Conservation (phyloP, 2,888 invertebrate species). For the Pteria penguin region DNA sequence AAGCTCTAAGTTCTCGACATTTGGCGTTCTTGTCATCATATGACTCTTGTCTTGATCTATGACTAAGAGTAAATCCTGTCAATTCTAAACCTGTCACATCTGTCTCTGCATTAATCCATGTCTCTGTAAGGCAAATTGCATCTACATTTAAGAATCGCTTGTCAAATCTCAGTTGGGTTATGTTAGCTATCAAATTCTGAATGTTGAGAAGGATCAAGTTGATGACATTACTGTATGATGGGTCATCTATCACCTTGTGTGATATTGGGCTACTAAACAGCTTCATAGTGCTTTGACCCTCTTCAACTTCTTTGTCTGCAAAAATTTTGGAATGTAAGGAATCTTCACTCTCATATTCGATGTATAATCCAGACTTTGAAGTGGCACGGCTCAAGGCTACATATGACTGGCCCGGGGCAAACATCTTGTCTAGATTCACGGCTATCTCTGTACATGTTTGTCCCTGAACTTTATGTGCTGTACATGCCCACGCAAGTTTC, state of each 20-base stretch:
- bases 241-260: too few species aligned
- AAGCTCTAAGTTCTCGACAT: neutral
- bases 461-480: too few species aligned
- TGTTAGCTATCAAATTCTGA: too few species aligned
- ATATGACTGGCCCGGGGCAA: too few species aligned
- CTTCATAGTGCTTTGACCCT: neutral
- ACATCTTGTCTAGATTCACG: neutral
- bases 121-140: neutral
- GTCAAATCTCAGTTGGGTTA: neutral
- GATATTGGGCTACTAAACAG: too few species aligned
- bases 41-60: neutral
- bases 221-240: too few species aligned
- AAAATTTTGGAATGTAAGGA: neutral
- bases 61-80: neutral
- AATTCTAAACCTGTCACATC: neutral
- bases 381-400: constrained; percentile 2
- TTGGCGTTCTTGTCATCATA: neutral
- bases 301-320: neutral
- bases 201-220: too few species aligned
- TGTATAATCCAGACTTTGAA: neutral
- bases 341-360: neutral
- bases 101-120: neutral
- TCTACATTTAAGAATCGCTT: neutral
- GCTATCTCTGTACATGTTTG: too few species aligned
- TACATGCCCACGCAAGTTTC: too few species aligned